These are phyloP conservation scores for Drosophila navojoa DNA, from an alignment of 1,140 invertebrate genomes.

Conservation along the genomic window DNA sequence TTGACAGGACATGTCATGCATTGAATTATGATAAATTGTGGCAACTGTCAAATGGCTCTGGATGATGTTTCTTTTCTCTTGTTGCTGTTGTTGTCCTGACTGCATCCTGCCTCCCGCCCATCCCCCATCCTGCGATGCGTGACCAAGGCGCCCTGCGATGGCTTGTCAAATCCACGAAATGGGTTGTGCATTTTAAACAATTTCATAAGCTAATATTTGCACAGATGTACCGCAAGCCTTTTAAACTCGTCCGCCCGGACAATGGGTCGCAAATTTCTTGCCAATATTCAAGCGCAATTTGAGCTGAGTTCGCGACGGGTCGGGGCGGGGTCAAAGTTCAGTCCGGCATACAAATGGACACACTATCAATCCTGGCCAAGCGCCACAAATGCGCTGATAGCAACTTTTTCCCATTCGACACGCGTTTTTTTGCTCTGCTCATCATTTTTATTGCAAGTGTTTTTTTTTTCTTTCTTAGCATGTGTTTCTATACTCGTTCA, in stretches of 20 bases:
- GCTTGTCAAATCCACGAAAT: constrained; percentile 42
- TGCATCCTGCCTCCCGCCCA: background rate
- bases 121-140: constrained; percentile 44
- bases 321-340: constrained; percentile 12
- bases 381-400: constrained; percentile 35
- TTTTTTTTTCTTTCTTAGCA: background rate
- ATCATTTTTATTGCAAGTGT: constrained; percentile 65
- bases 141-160: constrained; percentile 58
- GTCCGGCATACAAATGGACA: constrained; percentile 65
- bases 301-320: constrained; percentile 16
- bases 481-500: background rate
- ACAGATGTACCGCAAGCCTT: constrained; percentile 63
- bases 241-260: constrained; percentile 54
- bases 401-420: constrained; percentile 53
- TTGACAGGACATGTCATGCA: constrained; percentile 79
- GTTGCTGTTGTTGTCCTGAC: background rate
- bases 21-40: constrained; percentile 83
- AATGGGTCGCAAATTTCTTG: constrained; percentile 69
- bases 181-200: constrained; percentile 74
- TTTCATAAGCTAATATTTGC: constrained; percentile 78
- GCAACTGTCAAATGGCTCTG: constrained; percentile 74
- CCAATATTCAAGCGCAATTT: constrained; percentile 67
- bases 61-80: constrained; percentile 41
- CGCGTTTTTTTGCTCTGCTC: constrained; percentile 28
- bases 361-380: constrained; percentile 67